These are phyloP conservation scores for Sebastolobus altivelis DNA, from an alignment of 2,797 vertebrate species.

Conservation along the genomic window DNA sequence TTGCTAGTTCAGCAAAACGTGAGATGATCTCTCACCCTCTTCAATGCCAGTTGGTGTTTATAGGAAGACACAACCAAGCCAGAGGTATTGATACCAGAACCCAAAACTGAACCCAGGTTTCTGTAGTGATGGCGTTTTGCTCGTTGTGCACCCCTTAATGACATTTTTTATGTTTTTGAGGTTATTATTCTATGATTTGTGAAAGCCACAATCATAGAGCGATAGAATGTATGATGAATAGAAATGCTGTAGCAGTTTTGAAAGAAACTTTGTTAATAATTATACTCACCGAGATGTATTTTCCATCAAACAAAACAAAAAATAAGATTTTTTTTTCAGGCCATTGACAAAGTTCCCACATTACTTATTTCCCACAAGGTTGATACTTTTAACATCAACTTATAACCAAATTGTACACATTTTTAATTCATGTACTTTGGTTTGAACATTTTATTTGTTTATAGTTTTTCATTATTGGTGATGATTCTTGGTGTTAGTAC, in stretches of 20 bases:
- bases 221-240: slow-evolving; percentile 44
- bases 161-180: slow-evolving; percentile 7
- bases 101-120: slow-evolving; percentile 3
- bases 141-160: not conserved
- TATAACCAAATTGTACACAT: slow-evolving; percentile 88
- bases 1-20: not conserved
- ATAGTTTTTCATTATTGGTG: slow-evolving; percentile 68
- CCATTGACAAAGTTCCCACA: not conserved
- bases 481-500: slow-evolving; percentile 73
- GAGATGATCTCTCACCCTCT: not conserved
- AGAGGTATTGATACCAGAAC: not conserved
- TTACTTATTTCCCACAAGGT: slow-evolving; percentile 29
- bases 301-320: slow-evolving; percentile 22
- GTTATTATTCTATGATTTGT: slow-evolving; percentile 39
- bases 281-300: slow-evolving; percentile 30
- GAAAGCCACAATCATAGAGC: slow-evolving; percentile 8
- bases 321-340: not conserved
- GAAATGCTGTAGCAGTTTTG: slow-evolving; percentile 10
- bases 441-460: slow-evolving; percentile 84
- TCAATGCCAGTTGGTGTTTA: slow-evolving; percentile 12
- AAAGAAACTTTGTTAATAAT: slow-evolving; percentile 21
- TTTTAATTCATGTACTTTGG: slow-evolving; percentile 92
- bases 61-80: not conserved
- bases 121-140: not conserved
- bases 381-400: slow-evolving; percentile 75